Percentiles rank a stretch among this genome's conserved stretches.
phyloP scores from a whole-genome alignment of 2,113 vertebrate genomes.

The Bucco capensis region DNA sequence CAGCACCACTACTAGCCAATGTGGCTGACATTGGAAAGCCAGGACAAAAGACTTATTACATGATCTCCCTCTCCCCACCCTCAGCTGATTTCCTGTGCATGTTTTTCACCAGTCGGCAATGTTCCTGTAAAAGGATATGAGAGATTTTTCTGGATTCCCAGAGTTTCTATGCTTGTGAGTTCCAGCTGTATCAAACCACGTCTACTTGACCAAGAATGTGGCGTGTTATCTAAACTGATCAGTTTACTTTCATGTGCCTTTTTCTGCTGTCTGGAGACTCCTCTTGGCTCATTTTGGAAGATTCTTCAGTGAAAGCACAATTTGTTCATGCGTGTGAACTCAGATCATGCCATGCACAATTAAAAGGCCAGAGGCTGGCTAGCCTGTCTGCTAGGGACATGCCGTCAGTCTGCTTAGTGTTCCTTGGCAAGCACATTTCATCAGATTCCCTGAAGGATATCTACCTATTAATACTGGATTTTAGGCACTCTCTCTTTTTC shows the following conservation, averaged over 20 bases:
- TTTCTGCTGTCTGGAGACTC: neutral
- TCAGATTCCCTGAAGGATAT: neutral
- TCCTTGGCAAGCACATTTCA: neutral
- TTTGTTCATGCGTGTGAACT: neutral
- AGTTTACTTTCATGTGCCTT: neutral
- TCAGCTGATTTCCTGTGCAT: neutral
- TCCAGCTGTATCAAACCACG: neutral
- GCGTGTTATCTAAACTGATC: neutral
- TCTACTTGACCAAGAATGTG: neutral
- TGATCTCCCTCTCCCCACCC: neutral
- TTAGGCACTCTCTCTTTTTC: neutral
- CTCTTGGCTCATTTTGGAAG: constrained; percentile 10
- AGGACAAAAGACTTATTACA: neutral
- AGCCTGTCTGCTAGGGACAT: neutral
- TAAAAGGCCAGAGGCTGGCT: neutral
- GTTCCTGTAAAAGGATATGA: neutral
- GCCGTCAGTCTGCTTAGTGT: neutral
- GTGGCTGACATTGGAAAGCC: neutral
- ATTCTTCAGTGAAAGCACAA: neutral
- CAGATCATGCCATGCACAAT: neutral
- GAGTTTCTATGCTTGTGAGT: neutral
- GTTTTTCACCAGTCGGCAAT: fast-evolving
- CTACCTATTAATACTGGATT: neutral
- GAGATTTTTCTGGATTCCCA: neutral
- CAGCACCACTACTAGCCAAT: constrained; percentile 68